phyloP scores from a whole-genome alignment of 2,888 invertebrate species.

The Chaitophorus viminalis region DNA sequence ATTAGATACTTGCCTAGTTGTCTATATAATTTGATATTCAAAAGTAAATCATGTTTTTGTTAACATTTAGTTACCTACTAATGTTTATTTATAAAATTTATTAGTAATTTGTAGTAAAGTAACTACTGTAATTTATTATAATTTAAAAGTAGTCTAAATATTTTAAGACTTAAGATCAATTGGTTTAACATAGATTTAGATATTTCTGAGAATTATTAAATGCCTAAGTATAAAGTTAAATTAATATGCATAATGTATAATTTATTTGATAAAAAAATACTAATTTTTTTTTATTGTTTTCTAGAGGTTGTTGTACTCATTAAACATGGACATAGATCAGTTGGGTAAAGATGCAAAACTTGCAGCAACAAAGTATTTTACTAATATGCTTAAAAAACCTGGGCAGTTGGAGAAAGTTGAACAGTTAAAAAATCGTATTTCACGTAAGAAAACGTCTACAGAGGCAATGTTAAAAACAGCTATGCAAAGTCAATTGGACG shows the following conservation, averaged over 20 bases:
- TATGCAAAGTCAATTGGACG: constrained; percentile 97
- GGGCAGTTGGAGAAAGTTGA: constrained; percentile 94
- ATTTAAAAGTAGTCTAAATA: no score
- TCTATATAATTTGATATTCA: no score
- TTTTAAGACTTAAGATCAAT: no score
- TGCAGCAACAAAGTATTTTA: constrained; percentile 84
- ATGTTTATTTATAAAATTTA: no score
- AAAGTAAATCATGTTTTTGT: no score
- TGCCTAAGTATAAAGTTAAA: no score
- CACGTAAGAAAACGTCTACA: constrained; percentile 86
- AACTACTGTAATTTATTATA: no score
- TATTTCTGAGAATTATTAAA: no score
- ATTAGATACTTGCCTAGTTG: no score
- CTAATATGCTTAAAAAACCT: constrained; percentile 91
- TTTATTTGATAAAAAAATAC: background rate
- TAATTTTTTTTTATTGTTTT: background rate
- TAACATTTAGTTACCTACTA: no score
- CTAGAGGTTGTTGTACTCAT: background rate
- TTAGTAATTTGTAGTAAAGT: no score
- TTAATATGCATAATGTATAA: background rate
- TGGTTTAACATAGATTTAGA: no score
- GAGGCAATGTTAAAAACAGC: constrained; percentile 97
- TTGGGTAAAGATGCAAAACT: constrained; percentile 81
- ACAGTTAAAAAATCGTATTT: constrained; percentile 79
- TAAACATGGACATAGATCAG: constrained; percentile 63